Conservation (phyloP, 1,140 invertebrate genomes). For the Ridgeia piscesae region DNA sequence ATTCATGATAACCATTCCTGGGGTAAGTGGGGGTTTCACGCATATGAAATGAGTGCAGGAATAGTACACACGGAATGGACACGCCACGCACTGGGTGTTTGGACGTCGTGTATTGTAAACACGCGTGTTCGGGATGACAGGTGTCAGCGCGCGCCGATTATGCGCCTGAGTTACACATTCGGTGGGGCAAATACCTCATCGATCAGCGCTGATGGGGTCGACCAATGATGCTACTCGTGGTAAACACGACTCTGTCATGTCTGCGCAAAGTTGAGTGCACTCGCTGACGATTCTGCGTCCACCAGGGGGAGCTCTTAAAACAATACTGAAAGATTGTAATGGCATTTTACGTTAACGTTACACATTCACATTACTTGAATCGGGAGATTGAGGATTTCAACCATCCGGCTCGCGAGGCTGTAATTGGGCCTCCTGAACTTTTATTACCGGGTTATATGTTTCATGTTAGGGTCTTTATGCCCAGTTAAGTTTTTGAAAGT, state of each 20-base stretch:
- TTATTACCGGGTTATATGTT: no score
- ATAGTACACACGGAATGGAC: neutral
- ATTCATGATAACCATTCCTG: neutral
- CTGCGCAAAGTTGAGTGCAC: neutral
- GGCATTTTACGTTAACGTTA: no score
- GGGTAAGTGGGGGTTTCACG: neutral
- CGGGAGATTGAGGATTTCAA: no score
- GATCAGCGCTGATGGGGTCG: neutral
- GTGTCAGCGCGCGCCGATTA: neutral
- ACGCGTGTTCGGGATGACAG: neutral
- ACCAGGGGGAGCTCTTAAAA: no score
- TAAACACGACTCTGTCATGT: neutral
- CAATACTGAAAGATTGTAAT: no score
- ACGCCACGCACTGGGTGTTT: neutral
- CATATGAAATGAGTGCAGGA: neutral
- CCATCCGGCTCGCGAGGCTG: no score
- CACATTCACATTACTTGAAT: no score
- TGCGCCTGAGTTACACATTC: neutral
- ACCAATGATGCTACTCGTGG: neutral
- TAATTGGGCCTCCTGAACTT: no score
- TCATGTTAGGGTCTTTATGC: no score
- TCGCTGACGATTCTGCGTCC: neutral
- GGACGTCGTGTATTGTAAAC: neutral
- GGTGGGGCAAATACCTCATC: neutral
- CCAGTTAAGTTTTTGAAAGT: no score